phyloP scores from a whole-genome alignment of 2,113 vertebrate species.

The Colaptes auratus region DNA sequence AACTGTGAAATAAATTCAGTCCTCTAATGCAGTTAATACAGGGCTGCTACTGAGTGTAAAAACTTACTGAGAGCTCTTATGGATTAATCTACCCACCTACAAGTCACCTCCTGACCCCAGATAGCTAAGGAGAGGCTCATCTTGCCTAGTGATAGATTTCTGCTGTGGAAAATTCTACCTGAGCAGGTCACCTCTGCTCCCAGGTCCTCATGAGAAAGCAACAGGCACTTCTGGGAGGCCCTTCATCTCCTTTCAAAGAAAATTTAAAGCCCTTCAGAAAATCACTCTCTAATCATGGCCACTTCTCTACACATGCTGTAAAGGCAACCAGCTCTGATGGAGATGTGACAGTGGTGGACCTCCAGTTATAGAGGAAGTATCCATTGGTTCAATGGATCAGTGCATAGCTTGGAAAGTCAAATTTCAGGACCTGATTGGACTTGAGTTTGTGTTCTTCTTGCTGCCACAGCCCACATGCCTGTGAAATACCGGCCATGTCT shows the following conservation, averaged over 20 bases:
- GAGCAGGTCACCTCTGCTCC: not conserved
- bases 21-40: not conserved
- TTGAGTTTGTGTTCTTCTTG: not conserved
- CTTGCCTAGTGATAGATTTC: accelerated
- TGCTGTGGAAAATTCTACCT: not conserved
- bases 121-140: not conserved
- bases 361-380: not conserved
- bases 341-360: not conserved
- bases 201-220: not conserved
- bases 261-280: not conserved
- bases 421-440: not conserved
- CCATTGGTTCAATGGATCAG: not conserved
- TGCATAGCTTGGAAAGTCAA: not conserved
- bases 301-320: not conserved
- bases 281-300: not conserved
- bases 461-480: accelerated
- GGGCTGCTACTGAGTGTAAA: not conserved
- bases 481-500: not conserved
- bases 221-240: not conserved
- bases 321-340: not conserved
- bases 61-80: accelerated
- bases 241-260: not conserved
- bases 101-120: not conserved
- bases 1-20: not conserved
- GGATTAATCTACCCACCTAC: not conserved